These are phyloP conservation scores for Festucalex cinctus DNA, from an alignment of 2,113 vertebrate species.

Conservation along the genomic window DNA sequence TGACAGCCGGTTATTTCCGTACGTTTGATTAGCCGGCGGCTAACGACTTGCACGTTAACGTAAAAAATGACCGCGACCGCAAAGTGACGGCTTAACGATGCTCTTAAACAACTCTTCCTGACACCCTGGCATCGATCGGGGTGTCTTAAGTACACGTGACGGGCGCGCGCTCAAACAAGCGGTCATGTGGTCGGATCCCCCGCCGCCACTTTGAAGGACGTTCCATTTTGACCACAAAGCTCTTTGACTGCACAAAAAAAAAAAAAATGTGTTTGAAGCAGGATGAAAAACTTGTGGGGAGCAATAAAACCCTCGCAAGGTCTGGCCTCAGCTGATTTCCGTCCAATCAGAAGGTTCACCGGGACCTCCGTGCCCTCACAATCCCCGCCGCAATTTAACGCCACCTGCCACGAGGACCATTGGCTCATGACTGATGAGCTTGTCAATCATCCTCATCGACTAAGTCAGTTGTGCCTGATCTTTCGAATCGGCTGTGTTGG, in stretches of 20 bases:
- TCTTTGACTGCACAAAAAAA: background rate
- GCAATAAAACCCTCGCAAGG: background rate
- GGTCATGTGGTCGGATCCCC: background rate
- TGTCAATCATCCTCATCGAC: too few relatives aligned
- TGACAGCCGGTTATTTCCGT: background rate
- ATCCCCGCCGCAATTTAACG: too few relatives aligned
- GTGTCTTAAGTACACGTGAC: background rate
- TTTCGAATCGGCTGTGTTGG: too few relatives aligned
- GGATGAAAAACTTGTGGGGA: background rate
- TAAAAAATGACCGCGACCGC: slow-evolving; percentile 29
- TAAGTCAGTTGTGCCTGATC: too few relatives aligned
- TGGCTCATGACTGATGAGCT: too few relatives aligned
- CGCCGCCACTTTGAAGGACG: background rate
- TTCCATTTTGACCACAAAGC: background rate
- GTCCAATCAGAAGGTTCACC: background rate
- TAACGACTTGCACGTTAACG: slow-evolving; percentile 4
- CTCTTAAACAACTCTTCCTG: background rate
- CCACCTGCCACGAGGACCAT: too few relatives aligned
- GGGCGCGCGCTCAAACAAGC: background rate
- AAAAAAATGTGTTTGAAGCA: background rate
- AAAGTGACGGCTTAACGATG: slow-evolving; percentile 41
- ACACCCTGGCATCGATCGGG: background rate
- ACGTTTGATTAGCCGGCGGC: background rate
- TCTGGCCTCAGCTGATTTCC: background rate
- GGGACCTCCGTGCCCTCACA: too few relatives aligned